Base-by-base conservation (phyloP, 1,140 invertebrate genomes). In the Eriosoma lanigerum region DNA sequence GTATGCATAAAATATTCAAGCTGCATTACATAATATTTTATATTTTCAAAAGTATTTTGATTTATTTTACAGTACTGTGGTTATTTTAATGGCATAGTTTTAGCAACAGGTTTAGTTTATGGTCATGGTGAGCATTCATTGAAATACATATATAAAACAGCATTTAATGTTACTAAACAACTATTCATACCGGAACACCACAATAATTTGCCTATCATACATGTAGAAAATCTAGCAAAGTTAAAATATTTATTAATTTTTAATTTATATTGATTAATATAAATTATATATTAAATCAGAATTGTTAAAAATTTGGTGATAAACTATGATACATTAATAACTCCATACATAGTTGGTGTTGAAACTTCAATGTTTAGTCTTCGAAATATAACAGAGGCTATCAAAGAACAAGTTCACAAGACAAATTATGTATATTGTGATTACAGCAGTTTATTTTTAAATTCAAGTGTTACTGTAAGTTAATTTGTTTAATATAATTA, bases 171-270 rank as follows among this genome's bases (percentile, higher is more conserved):
- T 0, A 62, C 32, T 10, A 56, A 78, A 58, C 75, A n/a, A 58
- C 3, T 78, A 46, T 60, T 78, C 9, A 60, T 78, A 48, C 75
- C 75, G 26, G 24, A 29, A 62, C 5, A 44, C 5, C 21, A 78
- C 21, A 78, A 78, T 78, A 46, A 62, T 48, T 78, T 78, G 62
- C 75, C 75, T 29, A 78, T 78, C 13, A 78, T 78, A 78, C 75
- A 78, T 13, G 75, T 78, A 60, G 21, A 78, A 19, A 78, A 78
- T 62, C 32, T 78, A 13, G 54, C 75, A n/a, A 78, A 60, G 75
- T 78, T 13, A 46, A 48, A 56, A 44, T 12, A 76, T 38, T 38
- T 38, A 66, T 19, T 44, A 44, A 15, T 13, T 32, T 56, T 38
- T 17, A 21, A 44, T 44, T n/a, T 46, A 60, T 15, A 72, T 52